phyloP scores from a whole-genome alignment of 2,113 vertebrate genomes.

The Orycteropus afer region DNA sequence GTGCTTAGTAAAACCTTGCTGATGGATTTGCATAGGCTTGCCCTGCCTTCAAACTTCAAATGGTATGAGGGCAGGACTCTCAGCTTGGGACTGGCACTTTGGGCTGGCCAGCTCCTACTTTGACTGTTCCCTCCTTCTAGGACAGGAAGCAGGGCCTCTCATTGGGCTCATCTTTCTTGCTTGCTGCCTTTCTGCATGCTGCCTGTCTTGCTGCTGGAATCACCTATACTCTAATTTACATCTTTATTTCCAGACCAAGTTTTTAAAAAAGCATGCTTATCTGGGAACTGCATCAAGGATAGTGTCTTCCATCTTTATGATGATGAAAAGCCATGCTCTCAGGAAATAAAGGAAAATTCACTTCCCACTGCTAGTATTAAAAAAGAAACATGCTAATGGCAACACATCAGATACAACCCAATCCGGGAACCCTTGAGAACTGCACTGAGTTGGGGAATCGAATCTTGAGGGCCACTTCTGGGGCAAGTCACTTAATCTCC shows the following conservation, averaged over 20 bases:
- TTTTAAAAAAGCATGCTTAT: neutral
- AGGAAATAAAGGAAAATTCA: conserved; percentile 1
- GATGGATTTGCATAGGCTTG: neutral
- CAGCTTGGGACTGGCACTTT: neutral
- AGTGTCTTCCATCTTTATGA: neutral
- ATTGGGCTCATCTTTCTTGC: neutral
- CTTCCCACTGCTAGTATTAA: neutral
- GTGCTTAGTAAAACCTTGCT: neutral
- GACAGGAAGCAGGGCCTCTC: neutral
- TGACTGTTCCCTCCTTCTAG: neutral
- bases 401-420: neutral
- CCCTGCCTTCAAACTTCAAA: neutral
- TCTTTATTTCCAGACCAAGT: neutral
- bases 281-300: neutral
- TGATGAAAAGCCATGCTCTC: neutral
- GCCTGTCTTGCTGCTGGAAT: neutral
- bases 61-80: neutral
- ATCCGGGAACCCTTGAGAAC: neutral
- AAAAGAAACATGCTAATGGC: neutral
- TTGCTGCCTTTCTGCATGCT: accelerated
- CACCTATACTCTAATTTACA: neutral
- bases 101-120: neutral
- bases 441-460: neutral
- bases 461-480: neutral
- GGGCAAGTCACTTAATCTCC: neutral